Evolutionary conservation across 2,888 invertebrate species (phyloP).

Genomic region (Heliconius hortense): DNA sequence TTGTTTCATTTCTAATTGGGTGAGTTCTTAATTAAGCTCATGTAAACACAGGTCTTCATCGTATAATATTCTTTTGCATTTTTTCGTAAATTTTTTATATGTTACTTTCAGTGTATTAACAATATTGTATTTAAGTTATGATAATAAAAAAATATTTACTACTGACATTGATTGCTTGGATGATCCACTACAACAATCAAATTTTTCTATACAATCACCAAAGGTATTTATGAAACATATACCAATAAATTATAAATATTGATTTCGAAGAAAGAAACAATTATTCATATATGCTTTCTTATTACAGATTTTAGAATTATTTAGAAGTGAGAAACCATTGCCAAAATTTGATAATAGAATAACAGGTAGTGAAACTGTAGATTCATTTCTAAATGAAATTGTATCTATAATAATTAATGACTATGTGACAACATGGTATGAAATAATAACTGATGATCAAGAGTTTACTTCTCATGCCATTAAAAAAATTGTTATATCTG

Average conservation of each 20-base stretch:
- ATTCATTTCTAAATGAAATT: constrained; percentile 92
- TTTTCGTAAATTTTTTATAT: neutral
- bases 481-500: constrained; percentile 85
- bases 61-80: neutral
- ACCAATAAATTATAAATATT: neutral
- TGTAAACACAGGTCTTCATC: neutral
- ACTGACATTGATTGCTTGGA: constrained; percentile 71
- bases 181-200: constrained; percentile 72
- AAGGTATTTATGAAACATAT: constrained; percentile 53
- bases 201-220: constrained; percentile 68
- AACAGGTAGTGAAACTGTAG: constrained; percentile 92
- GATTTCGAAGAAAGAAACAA: neutral
- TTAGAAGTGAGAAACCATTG: constrained; percentile 54
- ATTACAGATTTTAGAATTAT: constrained; percentile 65
- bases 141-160: constrained; percentile 66
- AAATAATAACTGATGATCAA: constrained; percentile 85
- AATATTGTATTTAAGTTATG: constrained; percentile 69
- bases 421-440: constrained; percentile 90
- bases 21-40: constrained; percentile 51
- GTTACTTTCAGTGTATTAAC: constrained; percentile 62
- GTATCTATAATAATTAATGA: constrained; percentile 90
- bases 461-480: constrained; percentile 86
- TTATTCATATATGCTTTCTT: constrained; percentile 35
- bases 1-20: constrained; percentile 71
- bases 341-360: constrained; percentile 82